Base-by-base conservation (phyloP, 2,113 vertebrate species). In the Sylvilagus bachmani region DNA sequence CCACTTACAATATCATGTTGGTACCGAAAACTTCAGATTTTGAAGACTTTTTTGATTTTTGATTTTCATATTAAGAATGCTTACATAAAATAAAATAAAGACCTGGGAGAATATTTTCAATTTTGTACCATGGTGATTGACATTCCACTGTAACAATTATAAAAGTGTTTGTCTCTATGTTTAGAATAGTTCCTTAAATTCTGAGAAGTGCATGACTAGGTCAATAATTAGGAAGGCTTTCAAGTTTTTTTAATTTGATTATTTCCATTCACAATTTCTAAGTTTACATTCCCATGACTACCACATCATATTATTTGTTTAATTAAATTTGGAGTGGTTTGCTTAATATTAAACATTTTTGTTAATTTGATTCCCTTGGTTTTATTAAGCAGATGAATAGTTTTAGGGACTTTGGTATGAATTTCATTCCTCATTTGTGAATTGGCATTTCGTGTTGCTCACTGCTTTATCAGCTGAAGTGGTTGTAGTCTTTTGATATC, bases 241-340 rank as follows among this genome's bases (percentile, higher is more conserved):
- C 49, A 36, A 29, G 31, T 25, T 55, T 89, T 80, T 62, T 0
- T 44, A 95, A 93, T 29, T 84, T 9, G 12, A 80, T 49, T 25
- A 24, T 61, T 89, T 88, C 75, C 19, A 44, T 44, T 44, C 44
- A 44, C 44, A 44, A 44, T 44, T 44, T 44, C 44, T 44, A 44
- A 58, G 71, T 85, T 83, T 75, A 55, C 1, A 81, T 75, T 64
- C 1, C 10, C 3, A 25, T 78, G 38, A 89, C 17, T 36, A 70
- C 6, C 10, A 49, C n/a, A 31, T 44, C 71, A 64, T 82, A 71
- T 69, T 67, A 69, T 4, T 10, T 61, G 25, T 44, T 86, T 78
- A 89, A 61, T 14, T 13, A 95, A 95, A 95, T 89, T 92, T 92
- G 44, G 36, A 21, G 31, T 67, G 51, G 10, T 38, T 31, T 70